phyloP scores from a whole-genome alignment of 2,888 invertebrate genomes.

The Macaria liturata region DNA sequence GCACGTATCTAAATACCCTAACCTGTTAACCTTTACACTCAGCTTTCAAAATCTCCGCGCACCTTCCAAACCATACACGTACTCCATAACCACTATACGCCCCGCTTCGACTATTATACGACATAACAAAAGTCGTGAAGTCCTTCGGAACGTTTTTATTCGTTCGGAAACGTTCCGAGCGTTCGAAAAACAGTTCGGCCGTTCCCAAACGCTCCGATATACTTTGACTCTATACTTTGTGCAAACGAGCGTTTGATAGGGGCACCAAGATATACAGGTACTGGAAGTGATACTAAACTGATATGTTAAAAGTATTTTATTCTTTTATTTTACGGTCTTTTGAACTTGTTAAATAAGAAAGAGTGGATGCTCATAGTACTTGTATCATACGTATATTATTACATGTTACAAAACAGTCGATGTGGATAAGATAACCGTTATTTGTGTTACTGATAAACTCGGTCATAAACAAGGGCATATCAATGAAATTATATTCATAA shows the following conservation, averaged over 20 bases:
- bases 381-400: no score
- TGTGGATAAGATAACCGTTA: no score
- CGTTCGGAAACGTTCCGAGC: constrained; percentile 75
- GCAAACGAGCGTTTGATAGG: constrained; percentile 79
- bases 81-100: constrained; percentile 59
- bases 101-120: constrained; percentile 52
- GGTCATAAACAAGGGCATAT: no score
- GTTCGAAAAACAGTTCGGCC: constrained; percentile 72
- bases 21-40: no score
- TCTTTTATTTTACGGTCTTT: no score
- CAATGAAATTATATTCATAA: no score
- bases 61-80: constrained; percentile 32
- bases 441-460: no score
- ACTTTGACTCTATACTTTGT: constrained; percentile 74
- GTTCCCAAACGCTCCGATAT: constrained; percentile 65
- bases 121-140: constrained; percentile 78
- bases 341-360: no score
- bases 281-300: constrained; percentile 33
- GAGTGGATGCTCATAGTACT: no score
- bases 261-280: constrained; percentile 46
- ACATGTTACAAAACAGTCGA: no score
- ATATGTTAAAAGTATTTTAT: no score
- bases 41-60: not conserved
- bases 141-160: constrained; percentile 75
- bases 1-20: no score